Evolutionary conservation across 1,140 invertebrate genomes (phyloP), one percentile per base, ranked within the genome.

Genomic region (Camponotus floridanus): DNA sequence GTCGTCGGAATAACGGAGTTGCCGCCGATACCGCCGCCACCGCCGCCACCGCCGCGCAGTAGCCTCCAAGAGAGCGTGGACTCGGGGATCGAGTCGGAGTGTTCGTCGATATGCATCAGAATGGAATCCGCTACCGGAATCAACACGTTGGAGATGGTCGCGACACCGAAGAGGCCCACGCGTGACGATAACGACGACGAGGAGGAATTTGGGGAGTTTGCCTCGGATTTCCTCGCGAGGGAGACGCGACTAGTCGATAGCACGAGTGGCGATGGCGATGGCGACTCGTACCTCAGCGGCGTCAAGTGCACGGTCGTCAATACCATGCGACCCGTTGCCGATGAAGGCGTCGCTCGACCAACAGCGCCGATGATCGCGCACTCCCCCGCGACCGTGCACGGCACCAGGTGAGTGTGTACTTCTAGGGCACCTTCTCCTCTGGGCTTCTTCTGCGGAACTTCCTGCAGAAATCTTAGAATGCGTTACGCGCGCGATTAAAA

Each of bases 21-120:
- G 31, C 78, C 87, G 4, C 76, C 55, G 1, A 67, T 83, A 33
- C 86, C 65, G 13, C 26, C 31, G 26, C 59, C 61, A 31, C 61
- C 61, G 42, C 42, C 42, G 13, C 61, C 61, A 6, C 61, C 61
- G n/a, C 33, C 79, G 1, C 79, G 79, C 18, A 87, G 21, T 39
- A 88, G 76, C 21, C 92, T 92, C 36, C 88, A 92, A 76, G 92
- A 92, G 65, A 91, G 89, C 51, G 62, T 92, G 33, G 90, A 92
- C 62, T 92, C 91, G 13, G 91, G 87, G 31, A 92, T 92, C 65
- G 91, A 92, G 59, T 92, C 92, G 8, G 92, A 92, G 65, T 92
- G 91, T 76, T 92, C 91, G n/a, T 92, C 91, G 13, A 87, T 90
- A 36, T 88, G 89, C 73, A 73, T 83, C 61, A 88, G 85, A 48